Conservation (phyloP, 2,113 vertebrate genomes). For the Casuarius casuarius region DNA sequence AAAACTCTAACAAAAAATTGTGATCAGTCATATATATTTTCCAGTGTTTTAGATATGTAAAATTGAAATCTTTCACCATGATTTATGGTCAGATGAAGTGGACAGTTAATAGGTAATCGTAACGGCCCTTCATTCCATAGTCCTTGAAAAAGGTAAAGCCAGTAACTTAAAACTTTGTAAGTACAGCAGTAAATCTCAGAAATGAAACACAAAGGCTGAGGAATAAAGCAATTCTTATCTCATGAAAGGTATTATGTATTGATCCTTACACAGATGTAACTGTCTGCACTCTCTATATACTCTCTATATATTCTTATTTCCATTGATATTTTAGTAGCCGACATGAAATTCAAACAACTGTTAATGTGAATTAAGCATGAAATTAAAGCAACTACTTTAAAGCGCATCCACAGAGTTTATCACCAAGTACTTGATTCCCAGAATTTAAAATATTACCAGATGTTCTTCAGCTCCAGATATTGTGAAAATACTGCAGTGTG, state of each 20-base stretch:
- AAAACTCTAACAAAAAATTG: not conserved
- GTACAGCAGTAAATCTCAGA: not conserved
- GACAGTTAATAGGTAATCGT: not conserved
- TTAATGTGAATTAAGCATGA: conserved; percentile 2
- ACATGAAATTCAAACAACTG: not conserved
- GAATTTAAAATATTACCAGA: not conserved
- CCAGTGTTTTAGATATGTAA: conserved; percentile 3
- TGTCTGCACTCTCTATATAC: not conserved
- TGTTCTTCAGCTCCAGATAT: not conserved
- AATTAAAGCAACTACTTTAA: conserved; percentile 2
- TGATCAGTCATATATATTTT: not conserved
- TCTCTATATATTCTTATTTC: not conserved
- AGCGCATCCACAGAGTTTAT: not conserved
- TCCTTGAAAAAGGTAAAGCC: conserved; percentile 30
- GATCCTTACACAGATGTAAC: conserved; percentile 1
- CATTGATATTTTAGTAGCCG: not conserved
- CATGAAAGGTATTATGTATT: not conserved
- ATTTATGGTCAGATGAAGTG: conserved; percentile 28
- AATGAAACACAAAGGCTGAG: not conserved
- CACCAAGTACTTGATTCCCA: not conserved
- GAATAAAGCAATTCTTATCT: not conserved
- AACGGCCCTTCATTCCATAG: not conserved
- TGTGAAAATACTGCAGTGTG: not conserved
- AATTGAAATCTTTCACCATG: not conserved
- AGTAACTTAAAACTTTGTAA: not conserved